Base-by-base conservation (phyloP, 2,113 vertebrate genomes). In the Tetrao urogallus region DNA sequence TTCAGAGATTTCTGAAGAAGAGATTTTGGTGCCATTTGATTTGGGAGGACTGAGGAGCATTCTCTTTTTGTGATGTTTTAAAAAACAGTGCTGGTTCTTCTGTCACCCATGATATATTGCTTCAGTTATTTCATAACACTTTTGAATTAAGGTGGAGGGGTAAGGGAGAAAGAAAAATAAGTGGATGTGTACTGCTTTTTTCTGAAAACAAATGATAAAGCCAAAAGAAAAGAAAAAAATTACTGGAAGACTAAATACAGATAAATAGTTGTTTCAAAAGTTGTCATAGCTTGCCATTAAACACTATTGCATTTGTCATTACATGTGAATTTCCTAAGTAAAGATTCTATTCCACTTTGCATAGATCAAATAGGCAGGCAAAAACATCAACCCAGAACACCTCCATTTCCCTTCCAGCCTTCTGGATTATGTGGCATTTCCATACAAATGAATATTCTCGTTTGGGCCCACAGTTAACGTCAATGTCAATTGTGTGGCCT, bases 181-280 rank as follows among this genome's bases (percentile, higher is more conserved):
- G 34, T 80, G 45, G 70, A 65, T 65, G 90, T 79, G 66, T 89
- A 56, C 28, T 84, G n/a, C 42, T 95, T 91, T 91, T 92, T 96
- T 92, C 36, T 58, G 6, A 89, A 95, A 86, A 42, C 45, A 66
- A 71, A 8, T 28, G 19, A 45, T 60, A 36, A 76, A 89, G 22
- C 42, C 28, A 32, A 28, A 77, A 89, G n/a, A 84, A n/a, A 18
- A 71, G 89, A 28, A 88, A 17, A 90, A 78, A 47, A 73, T 93
- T 93, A 52, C 69, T 64, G 63, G 38, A 54, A 77, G 18, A 27
- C 27, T 88, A 66, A 91, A 79, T 76, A 64, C 80, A 86, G n/a
- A 48, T 77, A 94, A 92, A 86, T 89, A 76, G 30, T 48, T 82
- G 34, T 83, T 94, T 96, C 47, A 66, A 81, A 82, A 88, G 45